Evolutionary conservation across 2,113 vertebrate species (phyloP).

Genomic region (Megaleporinus macrocephalus): DNA sequence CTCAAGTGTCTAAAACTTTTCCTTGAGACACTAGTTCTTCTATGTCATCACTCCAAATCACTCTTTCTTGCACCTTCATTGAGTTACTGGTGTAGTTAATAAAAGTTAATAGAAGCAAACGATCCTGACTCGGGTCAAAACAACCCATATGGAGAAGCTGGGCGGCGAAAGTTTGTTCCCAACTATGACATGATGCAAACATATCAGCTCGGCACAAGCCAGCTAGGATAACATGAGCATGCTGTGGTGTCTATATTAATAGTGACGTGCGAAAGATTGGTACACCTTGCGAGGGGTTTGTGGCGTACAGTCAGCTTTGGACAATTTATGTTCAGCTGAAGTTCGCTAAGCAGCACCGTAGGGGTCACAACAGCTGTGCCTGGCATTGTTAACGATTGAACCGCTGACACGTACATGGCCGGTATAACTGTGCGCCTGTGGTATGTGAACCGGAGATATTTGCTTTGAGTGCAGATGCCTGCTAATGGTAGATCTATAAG

Average conservation of each 20-base stretch:
- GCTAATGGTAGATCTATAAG: slow-evolving; percentile 18
- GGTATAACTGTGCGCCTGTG: slow-evolving; percentile 26
- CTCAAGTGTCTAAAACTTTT: too few relatives aligned
- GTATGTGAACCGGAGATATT: slow-evolving; percentile 44
- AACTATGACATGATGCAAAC: slow-evolving; percentile 10
- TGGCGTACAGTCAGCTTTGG: neutral
- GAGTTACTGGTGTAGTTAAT: slow-evolving; percentile 36
- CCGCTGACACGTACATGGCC: slow-evolving; percentile 39
- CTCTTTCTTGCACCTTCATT: too few relatives aligned
- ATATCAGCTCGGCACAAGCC: slow-evolving; percentile 17
- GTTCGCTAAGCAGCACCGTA: slow-evolving; percentile 34
- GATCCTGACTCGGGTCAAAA: slow-evolving; percentile 23
- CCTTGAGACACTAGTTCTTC: too few relatives aligned
- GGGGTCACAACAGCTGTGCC: slow-evolving; percentile 48
- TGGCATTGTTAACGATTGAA: slow-evolving; percentile 52
- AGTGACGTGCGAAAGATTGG: slow-evolving; percentile 38
- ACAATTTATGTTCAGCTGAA: slow-evolving; percentile 48
- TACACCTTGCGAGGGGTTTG: slow-evolving; percentile 16
- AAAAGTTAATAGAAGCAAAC: too few relatives aligned
- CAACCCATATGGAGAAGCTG: too few relatives aligned
- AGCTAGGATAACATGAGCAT: slow-evolving; percentile 7
- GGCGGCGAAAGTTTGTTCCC: slow-evolving; percentile 28
- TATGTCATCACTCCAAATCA: too few relatives aligned
- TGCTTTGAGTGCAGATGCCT: slow-evolving; percentile 52
- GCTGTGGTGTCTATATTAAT: slow-evolving; percentile 37